Percentiles rank a stretch among this genome's conserved stretches.
Conservation (phyloP, 2,888 invertebrate species). For the Trichopoda pennipes region DNA sequence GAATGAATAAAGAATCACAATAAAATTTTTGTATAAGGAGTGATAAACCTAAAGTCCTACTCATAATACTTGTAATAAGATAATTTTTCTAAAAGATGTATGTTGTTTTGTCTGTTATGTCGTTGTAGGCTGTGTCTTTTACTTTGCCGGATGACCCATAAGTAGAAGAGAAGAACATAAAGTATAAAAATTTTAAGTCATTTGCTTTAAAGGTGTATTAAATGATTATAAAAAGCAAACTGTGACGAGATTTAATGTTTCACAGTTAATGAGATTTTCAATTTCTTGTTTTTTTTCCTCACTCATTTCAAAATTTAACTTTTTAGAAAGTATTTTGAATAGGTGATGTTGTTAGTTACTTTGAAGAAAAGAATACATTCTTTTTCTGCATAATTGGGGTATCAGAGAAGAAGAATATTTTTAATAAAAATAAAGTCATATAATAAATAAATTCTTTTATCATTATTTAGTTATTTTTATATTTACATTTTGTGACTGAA, state of each 20-base stretch:
- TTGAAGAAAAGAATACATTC: not conserved
- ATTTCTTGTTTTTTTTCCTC: conserved; percentile 44
- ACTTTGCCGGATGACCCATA: conserved; percentile 38
- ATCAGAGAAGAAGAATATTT: not conserved
- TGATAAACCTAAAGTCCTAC: conserved; percentile 51
- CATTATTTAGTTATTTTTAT: too few species aligned
- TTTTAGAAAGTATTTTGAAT: conserved; percentile 19
- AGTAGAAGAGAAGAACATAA: conserved; percentile 13
- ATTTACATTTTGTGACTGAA: too few species aligned
- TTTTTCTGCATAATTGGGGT: too few species aligned
- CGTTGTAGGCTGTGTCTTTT: not conserved
- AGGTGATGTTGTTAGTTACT: conserved; percentile 8
- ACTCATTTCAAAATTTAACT: conserved; percentile 12
- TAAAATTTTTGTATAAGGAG: conserved; percentile 32
- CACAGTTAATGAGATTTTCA: conserved; percentile 69
- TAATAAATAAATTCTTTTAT: too few species aligned
- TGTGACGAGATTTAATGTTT: conserved; percentile 69
- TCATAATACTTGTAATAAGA: conserved; percentile 49
- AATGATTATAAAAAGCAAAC: conserved; percentile 65
- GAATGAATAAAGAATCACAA: conserved; percentile 4
- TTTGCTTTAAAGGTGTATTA: conserved; percentile 56
- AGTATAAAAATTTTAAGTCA: conserved; percentile 15
- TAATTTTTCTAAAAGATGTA: conserved; percentile 45
- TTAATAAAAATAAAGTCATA: too few species aligned
- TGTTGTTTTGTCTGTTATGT: not conserved